Percentiles rank a stretch among this genome's conserved stretches.
Conservation (phyloP, 2,888 invertebrate genomes). For the Lasius fuliginosus region DNA sequence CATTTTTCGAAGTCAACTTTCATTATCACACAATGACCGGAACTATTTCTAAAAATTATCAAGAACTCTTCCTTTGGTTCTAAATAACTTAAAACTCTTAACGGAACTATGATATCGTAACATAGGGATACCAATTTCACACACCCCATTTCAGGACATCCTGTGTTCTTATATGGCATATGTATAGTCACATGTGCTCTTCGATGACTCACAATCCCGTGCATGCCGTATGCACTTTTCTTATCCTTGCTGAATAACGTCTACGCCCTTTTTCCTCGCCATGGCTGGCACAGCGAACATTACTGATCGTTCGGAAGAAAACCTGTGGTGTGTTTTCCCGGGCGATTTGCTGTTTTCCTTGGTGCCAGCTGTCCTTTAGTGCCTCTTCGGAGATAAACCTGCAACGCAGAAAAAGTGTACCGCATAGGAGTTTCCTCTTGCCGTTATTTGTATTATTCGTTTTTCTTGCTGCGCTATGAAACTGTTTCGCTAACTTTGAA, state of each 20-base stretch:
- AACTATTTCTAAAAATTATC: too few species aligned
- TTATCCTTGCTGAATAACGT: slow-evolving; percentile 64
- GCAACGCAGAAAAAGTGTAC: slow-evolving; percentile 4
- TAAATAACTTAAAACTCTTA: too few species aligned
- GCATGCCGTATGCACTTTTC: slow-evolving; percentile 67
- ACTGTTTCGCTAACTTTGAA: neutral
- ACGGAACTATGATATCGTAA: too few species aligned
- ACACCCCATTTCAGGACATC: neutral
- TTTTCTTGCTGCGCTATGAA: neutral
- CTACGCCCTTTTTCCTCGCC: slow-evolving; percentile 68
- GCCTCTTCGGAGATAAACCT: slow-evolving; percentile 32
- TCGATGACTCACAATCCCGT: slow-evolving; percentile 66
- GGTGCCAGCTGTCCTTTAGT: slow-evolving; percentile 53
- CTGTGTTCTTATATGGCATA: slow-evolving; percentile 35
- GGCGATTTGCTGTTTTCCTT: slow-evolving; percentile 61
- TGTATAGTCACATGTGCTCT: slow-evolving; percentile 61
- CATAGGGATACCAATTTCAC: too few species aligned
- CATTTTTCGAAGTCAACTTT: too few species aligned
- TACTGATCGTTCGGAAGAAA: slow-evolving; percentile 62
- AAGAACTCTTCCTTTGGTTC: too few species aligned
- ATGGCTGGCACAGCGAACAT: slow-evolving; percentile 56
- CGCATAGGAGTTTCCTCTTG: neutral
- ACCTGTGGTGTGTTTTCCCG: slow-evolving; percentile 48
- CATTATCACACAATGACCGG: too few species aligned
- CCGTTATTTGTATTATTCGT: slow-evolving; percentile 12